These are phyloP conservation scores for Leptobrachium leishanense DNA, from an alignment of 2,113 vertebrate genomes.

Conservation along the genomic window DNA sequence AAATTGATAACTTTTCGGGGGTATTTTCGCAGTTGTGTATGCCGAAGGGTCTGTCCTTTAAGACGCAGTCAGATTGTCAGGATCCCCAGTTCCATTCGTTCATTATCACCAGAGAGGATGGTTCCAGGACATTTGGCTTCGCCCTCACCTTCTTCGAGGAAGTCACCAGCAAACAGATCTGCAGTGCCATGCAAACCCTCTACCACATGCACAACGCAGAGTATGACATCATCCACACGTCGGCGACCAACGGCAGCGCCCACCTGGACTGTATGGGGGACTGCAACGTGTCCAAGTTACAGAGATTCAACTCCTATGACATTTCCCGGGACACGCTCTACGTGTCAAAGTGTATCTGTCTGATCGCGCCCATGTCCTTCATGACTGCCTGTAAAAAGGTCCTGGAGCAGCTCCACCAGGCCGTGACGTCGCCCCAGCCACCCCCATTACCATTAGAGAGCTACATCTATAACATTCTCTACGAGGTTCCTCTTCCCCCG, in stretches of 20 bases:
- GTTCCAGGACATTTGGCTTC: constrained; percentile 95
- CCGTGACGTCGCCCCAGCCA: constrained; percentile 87
- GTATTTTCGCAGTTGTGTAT: constrained; percentile 86
- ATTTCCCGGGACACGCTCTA: constrained; percentile 94
- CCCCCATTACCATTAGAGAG: constrained; percentile 95
- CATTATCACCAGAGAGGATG: constrained; percentile 97
- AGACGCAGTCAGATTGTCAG: constrained; percentile 87
- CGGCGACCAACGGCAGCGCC: constrained; percentile 63
- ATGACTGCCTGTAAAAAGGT: constrained; percentile 90
- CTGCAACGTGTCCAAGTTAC: constrained; percentile 80
- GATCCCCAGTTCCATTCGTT: constrained; percentile 96
- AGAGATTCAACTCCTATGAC: constrained; percentile 97
- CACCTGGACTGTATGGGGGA: constrained; percentile 69
- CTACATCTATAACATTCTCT: constrained; percentile 96
- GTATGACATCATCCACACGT: constrained; percentile 86
- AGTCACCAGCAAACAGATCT: constrained; percentile 98
- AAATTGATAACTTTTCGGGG: constrained; percentile 3
- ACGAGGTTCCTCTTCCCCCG: constrained; percentile 93
- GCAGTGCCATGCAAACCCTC: constrained; percentile 97
- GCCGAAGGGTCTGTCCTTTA: constrained; percentile 96
- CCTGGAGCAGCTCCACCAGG: constrained; percentile 89
- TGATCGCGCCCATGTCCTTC: constrained; percentile 96
- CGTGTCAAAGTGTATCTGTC: constrained; percentile 96
- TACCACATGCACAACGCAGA: constrained; percentile 99
- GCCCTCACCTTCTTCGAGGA: constrained; percentile 98